These are phyloP conservation scores for Cydia strobilella DNA, from an alignment of 1,140 invertebrate genomes.

Conservation along the genomic window DNA sequence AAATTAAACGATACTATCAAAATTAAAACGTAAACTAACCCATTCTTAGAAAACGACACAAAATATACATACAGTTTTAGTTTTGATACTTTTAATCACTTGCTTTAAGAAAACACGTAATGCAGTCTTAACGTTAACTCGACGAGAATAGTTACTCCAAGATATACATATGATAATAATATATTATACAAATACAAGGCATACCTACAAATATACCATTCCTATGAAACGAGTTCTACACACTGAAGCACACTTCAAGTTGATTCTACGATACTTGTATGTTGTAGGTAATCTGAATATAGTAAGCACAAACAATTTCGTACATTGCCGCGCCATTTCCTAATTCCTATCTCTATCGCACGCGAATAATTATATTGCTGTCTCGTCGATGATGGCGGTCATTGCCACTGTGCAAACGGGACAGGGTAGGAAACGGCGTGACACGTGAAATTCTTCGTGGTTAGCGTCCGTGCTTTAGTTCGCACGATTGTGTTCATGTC, in stretches of 20 bases:
- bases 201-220: not conserved
- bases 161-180: not conserved
- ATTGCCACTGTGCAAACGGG: no score
- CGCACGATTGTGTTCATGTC: no score
- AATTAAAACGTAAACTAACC: not conserved
- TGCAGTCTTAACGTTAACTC: slow-evolving; percentile 20
- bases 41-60: not conserved
- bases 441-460: no score
- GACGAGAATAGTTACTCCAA: not conserved
- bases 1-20: not conserved
- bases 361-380: no score
- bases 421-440: no score
- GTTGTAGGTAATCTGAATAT: not conserved
- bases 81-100: slow-evolving; percentile 1
- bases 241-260: not conserved
- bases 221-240: not conserved
- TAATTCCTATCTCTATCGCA: no score
- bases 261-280: not conserved
- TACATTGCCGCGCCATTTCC: no score
- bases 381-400: no score
- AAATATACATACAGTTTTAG: not conserved
- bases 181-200: slow-evolving; percentile 8
- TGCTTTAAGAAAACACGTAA: slow-evolving; percentile 11
- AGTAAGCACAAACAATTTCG: no score
- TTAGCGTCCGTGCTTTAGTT: no score